These are phyloP conservation scores for Aplochiton taeniatus DNA, from an alignment of 2,797 vertebrate genomes.

Conservation along the genomic window DNA sequence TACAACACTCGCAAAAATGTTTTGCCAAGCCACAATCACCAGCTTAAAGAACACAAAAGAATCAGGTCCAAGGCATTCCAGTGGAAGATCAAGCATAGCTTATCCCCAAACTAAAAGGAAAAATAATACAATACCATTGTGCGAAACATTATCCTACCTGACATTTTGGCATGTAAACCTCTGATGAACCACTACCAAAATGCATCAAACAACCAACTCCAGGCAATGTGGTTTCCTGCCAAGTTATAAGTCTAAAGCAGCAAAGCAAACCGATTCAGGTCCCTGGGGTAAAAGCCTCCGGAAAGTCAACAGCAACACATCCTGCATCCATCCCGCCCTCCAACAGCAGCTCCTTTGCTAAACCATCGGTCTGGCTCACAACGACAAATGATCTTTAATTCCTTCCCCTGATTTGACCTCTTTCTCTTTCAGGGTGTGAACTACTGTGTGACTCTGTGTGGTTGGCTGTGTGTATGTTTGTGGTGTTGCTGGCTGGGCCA, in stretches of 20 bases:
- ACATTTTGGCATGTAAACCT: conserved; percentile 23
- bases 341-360: conserved; percentile 38
- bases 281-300: conserved; percentile 38
- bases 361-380: conserved; percentile 44
- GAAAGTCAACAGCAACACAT: conserved; percentile 52
- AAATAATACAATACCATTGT: conserved; percentile 36
- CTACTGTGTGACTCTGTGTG: conserved; percentile 33
- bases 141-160: conserved; percentile 45
- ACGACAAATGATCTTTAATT: conserved; percentile 57
- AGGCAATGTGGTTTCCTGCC: conserved; percentile 35
- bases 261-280: conserved; percentile 53
- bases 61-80: neutral
- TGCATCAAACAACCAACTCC: conserved; percentile 17
- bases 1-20: too few species aligned
- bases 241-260: conserved; percentile 37
- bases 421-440: conserved; percentile 54
- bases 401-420: conserved; percentile 54
- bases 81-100: conserved; percentile 24
- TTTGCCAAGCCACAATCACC: too few species aligned
- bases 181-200: conserved; percentile 18
- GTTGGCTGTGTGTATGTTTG: too few species aligned
- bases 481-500: too few species aligned
- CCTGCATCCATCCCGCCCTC: conserved; percentile 23
- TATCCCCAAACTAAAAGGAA: conserved; percentile 21
- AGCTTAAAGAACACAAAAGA: too few species aligned